A percentile compares a stretch with the other conserved stretches of the same genome.
Evolutionary conservation across 2,888 invertebrate genomes (phyloP).

Genomic region (Papilio gigon): DNA sequence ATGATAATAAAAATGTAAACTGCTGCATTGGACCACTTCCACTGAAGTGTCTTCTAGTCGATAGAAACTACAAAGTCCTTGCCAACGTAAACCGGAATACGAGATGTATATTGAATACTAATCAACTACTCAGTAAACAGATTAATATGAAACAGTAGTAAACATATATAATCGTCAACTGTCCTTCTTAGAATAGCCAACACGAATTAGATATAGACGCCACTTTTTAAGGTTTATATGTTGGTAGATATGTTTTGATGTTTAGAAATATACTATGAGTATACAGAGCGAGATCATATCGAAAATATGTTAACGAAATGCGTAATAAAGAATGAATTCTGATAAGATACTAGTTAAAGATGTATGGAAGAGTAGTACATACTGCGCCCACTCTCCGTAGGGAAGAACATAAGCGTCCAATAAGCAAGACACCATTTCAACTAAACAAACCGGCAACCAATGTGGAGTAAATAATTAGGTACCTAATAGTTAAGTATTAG

Average conservation of each 20-base stretch:
- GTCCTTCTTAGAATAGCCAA: background rate
- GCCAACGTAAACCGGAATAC: constrained; percentile 20
- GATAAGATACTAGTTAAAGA: too few relatives aligned
- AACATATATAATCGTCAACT: background rate
- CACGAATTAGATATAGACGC: background rate
- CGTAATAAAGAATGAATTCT: too few relatives aligned
- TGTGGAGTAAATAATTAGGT: background rate
- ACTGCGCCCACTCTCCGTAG: too few relatives aligned
- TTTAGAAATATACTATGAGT: too few relatives aligned
- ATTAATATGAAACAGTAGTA: constrained; percentile 18
- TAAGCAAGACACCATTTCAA: too few relatives aligned
- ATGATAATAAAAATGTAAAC: background rate
- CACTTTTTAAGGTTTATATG: background rate
- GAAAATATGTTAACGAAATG: too few relatives aligned
- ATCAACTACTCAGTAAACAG: constrained; percentile 12
- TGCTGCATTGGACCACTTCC: background rate
- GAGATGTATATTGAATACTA: constrained; percentile 18
- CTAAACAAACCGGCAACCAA: too few relatives aligned
- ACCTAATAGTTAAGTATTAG: background rate
- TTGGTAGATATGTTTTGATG: background rate
- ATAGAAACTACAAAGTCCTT: constrained; percentile 20
- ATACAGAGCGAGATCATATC: too few relatives aligned
- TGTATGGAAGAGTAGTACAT: too few relatives aligned
- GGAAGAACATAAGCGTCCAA: too few relatives aligned
- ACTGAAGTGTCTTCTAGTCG: background rate